Percentiles rank a stretch among this genome's conserved stretches.
Conservation (phyloP, 2,113 vertebrate species). For the Riparia riparia region DNA sequence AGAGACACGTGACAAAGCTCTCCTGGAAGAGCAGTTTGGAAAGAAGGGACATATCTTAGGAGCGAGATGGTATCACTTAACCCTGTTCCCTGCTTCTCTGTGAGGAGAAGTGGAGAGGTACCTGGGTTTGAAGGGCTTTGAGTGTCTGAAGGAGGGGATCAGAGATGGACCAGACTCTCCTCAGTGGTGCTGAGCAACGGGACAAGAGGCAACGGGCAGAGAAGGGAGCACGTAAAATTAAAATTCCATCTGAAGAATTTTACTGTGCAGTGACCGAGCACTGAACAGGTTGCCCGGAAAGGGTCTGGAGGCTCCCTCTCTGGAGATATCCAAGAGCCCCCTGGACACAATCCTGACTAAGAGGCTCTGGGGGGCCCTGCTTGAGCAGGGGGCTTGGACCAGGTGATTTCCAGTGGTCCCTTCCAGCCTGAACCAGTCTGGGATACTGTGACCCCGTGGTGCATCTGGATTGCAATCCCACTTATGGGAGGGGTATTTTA, state of each 20-base stretch:
- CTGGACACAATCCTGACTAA: neutral
- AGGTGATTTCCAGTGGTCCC: no score
- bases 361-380: neutral
- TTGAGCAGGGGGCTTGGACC: neutral
- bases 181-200: neutral
- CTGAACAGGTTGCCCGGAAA: neutral
- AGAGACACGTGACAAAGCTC: neutral
- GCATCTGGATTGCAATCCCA: neutral
- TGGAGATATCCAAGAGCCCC: neutral
- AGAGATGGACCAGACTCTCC: neutral
- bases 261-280: neutral
- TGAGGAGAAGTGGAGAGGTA: neutral
- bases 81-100: neutral
- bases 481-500: neutral
- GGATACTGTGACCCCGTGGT: neutral
- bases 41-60: neutral
- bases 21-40: neutral
- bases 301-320: neutral
- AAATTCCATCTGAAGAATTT: neutral
- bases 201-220: neutral
- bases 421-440: neutral
- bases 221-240: neutral
- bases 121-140: neutral
- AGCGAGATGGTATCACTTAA: neutral
- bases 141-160: neutral